Base-by-base conservation (phyloP, 2,888 invertebrate species). In the Hirtodrosophila confusa region DNA sequence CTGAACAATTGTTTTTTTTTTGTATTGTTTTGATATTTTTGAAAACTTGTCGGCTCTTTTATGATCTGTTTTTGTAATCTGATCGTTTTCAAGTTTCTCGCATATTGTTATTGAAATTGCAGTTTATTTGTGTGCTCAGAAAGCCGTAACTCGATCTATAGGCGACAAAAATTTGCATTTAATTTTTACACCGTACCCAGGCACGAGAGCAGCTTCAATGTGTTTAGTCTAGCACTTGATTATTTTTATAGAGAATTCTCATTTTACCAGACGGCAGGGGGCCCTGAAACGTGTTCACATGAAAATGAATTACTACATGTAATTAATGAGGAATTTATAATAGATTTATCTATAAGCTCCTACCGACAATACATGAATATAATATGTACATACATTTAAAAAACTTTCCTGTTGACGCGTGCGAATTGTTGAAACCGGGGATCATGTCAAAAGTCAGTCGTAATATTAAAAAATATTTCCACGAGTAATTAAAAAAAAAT, bases 141-240 rank as follows among this genome's bases (percentile, higher is more conserved):
- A 31, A 51, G 23, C 50, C 68, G 45, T 47, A 62, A 69, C 50
- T 48, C 17, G 17, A 69, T 51, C 39, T 51, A 63, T 54, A 57
- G 66, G 62, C 57, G 67, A 62, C 51, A 54, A 69, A 69, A 70
- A 17, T 67, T 75, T 50, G 60, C 61, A 75, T 75, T 78, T 23
- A 44, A 50, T 37, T 78, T 75, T 78, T 61, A 75, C 82, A 82
- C 62, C 36, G 62, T 10, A 55, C 12, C 11, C 11, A 11, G 44
- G 11, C 62, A 62, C 64, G 44, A 55, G 37, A 55, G 45, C 54
- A 55, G 47, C 11, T 47, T 11, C 9, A 4, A 12, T 27, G 9
- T 45, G 64, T 43, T 65, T 66, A 50, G 49, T 55, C 39, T 44
- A 40, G 2, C 7, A 27, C 9, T 31, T 44, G 49, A 0, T 17